Conservation (phyloP, 2,888 invertebrate species). For the Orthosia incerta region DNA sequence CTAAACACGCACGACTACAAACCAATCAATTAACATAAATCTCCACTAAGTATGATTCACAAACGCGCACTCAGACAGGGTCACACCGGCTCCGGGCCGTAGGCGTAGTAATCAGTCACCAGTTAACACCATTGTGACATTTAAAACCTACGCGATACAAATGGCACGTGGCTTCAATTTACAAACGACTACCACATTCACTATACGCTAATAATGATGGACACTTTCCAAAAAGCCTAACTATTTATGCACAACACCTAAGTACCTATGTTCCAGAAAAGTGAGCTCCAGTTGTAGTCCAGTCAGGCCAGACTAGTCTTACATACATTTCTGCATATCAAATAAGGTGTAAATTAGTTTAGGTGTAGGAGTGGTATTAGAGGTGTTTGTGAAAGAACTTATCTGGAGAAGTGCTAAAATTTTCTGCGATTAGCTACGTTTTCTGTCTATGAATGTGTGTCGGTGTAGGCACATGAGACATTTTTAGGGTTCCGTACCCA, state of each 20-base stretch:
- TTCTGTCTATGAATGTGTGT: neutral
- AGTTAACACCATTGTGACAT: slow-evolving; percentile 46
- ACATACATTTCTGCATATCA: slow-evolving; percentile 27
- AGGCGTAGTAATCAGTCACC: slow-evolving; percentile 45
- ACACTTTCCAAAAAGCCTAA: neutral
- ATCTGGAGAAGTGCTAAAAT: slow-evolving; percentile 1
- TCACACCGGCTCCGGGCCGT: slow-evolving; percentile 4
- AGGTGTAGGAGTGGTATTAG: neutral
- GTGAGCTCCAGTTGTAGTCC: neutral
- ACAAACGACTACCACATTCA: slow-evolving; percentile 16
- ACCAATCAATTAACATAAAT: slow-evolving; percentile 29
- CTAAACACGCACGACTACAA: neutral
- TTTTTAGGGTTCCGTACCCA: neutral
- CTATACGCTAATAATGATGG: slow-evolving; percentile 6
- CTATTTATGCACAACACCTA: neutral
- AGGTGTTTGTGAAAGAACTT: slow-evolving; percentile 18
- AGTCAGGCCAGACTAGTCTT: slow-evolving; percentile 3
- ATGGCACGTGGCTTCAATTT: slow-evolving; percentile 37
- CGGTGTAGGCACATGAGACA: neutral
- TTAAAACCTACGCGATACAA: slow-evolving; percentile 51
- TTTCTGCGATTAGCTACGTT: neutral
- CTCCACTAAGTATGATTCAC: slow-evolving; percentile 13
- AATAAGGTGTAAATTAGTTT: slow-evolving; percentile 13
- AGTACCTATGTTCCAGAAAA: neutral
- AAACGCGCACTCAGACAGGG: slow-evolving; percentile 1